Conservation (phyloP, 2,888 invertebrate species). For the Dromius quadrimaculatus region DNA sequence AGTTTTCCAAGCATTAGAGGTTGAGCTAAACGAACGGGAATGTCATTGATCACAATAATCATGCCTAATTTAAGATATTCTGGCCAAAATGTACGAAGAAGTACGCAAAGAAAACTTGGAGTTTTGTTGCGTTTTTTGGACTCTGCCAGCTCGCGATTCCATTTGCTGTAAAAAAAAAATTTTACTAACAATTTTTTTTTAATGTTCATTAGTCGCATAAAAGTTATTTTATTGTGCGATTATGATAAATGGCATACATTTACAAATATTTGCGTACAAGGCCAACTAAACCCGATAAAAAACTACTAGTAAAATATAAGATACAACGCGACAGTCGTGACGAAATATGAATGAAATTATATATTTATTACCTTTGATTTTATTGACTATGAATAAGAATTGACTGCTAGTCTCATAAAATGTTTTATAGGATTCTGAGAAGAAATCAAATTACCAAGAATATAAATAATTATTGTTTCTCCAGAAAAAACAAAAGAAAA, state of each 20-base stretch:
- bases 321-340: background rate
- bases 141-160: conserved; percentile 74
- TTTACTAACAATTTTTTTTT: conserved; percentile 1
- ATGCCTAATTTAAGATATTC: conserved; percentile 75
- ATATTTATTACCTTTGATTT: no score
- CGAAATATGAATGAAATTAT: background rate
- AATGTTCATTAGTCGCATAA: background rate
- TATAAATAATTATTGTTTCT: no score
- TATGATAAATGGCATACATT: background rate
- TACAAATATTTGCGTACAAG: conserved; percentile 18
- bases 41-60: conserved; percentile 72
- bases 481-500: background rate
- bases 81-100: conserved; percentile 77
- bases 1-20: conserved; percentile 76
- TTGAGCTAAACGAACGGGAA: conserved; percentile 73
- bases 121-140: conserved; percentile 70
- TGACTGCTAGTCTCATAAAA: no score
- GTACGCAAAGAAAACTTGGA: conserved; percentile 75
- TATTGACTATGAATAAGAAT: no score
- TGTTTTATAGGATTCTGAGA: no score
- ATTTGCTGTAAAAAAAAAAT: conserved; percentile 71
- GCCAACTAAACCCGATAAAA: conserved; percentile 9
- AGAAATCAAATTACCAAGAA: no score
- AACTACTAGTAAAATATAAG: background rate
- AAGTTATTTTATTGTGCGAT: background rate